Conservation (phyloP, 2,888 invertebrate species). For the Xestia sexstrigata region DNA sequence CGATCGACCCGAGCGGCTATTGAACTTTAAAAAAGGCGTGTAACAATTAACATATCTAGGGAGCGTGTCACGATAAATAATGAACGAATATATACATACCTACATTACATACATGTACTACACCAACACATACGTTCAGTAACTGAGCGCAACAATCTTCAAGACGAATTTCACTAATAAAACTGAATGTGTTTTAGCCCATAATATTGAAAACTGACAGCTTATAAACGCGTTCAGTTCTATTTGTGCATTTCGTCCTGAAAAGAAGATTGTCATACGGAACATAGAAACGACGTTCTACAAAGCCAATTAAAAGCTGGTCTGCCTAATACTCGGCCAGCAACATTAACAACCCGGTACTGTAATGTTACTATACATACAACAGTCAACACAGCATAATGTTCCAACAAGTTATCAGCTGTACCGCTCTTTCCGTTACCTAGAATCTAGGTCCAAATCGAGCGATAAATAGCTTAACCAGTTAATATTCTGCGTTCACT, state of each 20-base stretch:
- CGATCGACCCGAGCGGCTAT: too few relatives aligned
- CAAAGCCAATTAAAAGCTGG: neutral
- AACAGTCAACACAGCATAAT: constrained; percentile 32
- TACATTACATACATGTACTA: neutral
- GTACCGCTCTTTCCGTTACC: constrained; percentile 45
- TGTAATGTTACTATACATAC: neutral
- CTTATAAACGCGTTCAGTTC: neutral
- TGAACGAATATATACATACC: neutral
- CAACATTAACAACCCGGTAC: neutral
- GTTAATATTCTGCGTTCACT: constrained; percentile 53
- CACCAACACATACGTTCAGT: neutral
- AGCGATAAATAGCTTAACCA: constrained; percentile 48
- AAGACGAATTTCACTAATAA: neutral
- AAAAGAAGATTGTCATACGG: neutral
- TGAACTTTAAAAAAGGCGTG: constrained; percentile 32
- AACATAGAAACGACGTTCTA: neutral
- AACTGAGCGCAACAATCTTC: neutral
- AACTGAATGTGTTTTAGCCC: neutral
- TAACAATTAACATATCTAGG: constrained; percentile 9
- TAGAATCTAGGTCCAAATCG: constrained; percentile 52
- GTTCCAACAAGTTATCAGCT: constrained; percentile 43
- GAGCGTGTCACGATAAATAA: constrained; percentile 13
- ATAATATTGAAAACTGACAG: neutral
- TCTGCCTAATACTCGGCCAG: neutral
- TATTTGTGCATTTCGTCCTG: neutral